Conservation (phyloP, 2,797 vertebrate genomes). For the Acomys russatus region DNA sequence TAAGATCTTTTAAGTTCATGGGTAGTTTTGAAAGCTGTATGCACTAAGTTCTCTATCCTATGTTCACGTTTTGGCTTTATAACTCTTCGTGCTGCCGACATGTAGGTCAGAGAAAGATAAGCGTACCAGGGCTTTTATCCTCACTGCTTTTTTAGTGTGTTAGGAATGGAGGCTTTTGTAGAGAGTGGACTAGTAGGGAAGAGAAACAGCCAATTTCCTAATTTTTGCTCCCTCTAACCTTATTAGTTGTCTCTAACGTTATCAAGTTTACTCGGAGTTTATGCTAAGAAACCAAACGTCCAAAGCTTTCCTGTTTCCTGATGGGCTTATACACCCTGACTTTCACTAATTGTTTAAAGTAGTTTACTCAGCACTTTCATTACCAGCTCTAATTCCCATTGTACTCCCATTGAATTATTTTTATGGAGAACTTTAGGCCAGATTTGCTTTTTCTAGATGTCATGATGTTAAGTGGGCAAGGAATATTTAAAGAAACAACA, state of each 20-base stretch:
- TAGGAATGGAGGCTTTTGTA: neutral
- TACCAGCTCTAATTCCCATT: slow-evolving; percentile 51
- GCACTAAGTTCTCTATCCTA: neutral
- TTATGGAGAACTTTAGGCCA: slow-evolving; percentile 19
- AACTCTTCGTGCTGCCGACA: neutral
- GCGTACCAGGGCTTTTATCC: slow-evolving; percentile 33
- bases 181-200: slow-evolving; percentile 3
- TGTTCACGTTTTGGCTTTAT: slow-evolving; percentile 43
- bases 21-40: neutral
- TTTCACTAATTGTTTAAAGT: neutral
- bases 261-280: slow-evolving; percentile 38
- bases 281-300: neutral
- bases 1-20: neutral
- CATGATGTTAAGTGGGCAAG: neutral
- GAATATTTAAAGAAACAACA: slow-evolving; percentile 30
- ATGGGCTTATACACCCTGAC: slow-evolving; percentile 20
- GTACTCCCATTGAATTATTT: neutral
- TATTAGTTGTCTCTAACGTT: slow-evolving; percentile 42
- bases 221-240: neutral
- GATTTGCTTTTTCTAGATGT: slow-evolving; percentile 16
- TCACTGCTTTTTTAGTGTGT: slow-evolving; percentile 24
- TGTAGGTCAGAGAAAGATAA: slow-evolving; percentile 30
- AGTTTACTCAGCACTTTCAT: slow-evolving; percentile 55
- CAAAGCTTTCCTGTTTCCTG: slow-evolving; percentile 50
- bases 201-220: slow-evolving; percentile 16